phyloP scores from a whole-genome alignment of 2,888 invertebrate species.

The Gerris lacustris region DNA sequence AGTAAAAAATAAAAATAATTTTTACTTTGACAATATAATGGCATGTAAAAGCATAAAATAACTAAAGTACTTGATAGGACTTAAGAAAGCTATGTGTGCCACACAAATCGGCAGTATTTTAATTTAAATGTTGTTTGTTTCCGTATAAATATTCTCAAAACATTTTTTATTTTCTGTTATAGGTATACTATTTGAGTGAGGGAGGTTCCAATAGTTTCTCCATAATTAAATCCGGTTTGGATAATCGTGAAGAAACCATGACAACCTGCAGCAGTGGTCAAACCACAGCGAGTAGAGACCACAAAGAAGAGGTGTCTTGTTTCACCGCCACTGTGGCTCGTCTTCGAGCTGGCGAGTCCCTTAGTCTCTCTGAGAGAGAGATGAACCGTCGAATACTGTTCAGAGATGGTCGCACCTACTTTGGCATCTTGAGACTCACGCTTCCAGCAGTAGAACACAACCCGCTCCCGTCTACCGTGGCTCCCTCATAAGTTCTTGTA shows the following conservation, averaged over 20 bases:
- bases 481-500: no score
- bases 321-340: slow-evolving; percentile 21
- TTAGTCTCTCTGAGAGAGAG: slow-evolving; percentile 21
- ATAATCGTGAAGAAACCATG: slow-evolving; percentile 12
- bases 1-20: no score
- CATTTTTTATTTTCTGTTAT: slow-evolving; percentile 4
- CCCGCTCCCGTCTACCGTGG: no score
- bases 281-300: slow-evolving; percentile 6
- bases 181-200: slow-evolving; percentile 23
- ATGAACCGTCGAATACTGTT: slow-evolving; percentile 20
- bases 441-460: background rate
- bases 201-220: slow-evolving; percentile 22
- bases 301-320: slow-evolving; percentile 23
- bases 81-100: no score
- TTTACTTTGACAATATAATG: no score
- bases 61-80: no score
- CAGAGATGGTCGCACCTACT: slow-evolving; percentile 22
- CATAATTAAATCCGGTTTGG: slow-evolving; percentile 13
- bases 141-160: background rate
- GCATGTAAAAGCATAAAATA: no score
- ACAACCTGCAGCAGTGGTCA: slow-evolving; percentile 19
- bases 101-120: no score
- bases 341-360: slow-evolving; percentile 20
- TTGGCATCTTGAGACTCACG: slow-evolving; percentile 15
- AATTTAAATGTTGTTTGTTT: no score